These are phyloP conservation scores for Ligdia adustata DNA, from an alignment of 2,888 invertebrate species.

Conservation along the genomic window DNA sequence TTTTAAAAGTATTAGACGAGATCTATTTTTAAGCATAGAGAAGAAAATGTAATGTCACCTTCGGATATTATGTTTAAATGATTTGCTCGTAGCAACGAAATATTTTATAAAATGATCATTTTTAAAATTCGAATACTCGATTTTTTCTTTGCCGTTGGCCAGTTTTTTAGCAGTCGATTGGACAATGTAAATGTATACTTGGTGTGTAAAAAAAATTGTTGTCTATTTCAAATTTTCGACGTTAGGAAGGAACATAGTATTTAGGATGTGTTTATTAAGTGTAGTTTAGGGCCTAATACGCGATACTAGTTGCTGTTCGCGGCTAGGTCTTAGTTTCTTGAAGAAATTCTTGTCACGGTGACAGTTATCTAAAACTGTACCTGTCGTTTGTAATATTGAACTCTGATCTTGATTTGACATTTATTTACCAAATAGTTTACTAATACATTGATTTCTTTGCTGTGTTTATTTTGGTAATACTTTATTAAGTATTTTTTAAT, in stretches of 20 bases:
- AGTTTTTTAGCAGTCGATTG: slow-evolving; percentile 58
- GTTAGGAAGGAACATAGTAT: slow-evolving; percentile 52
- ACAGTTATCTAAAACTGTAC: slow-evolving; percentile 38
- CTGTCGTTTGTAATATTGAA: slow-evolving; percentile 24
- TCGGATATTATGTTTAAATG: slow-evolving; percentile 64
- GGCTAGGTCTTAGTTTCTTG: slow-evolving; percentile 40
- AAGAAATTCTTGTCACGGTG: slow-evolving; percentile 41
- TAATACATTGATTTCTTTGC: too few species aligned
- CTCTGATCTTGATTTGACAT: slow-evolving; percentile 32
- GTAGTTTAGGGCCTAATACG: slow-evolving; percentile 61
- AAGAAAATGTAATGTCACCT: slow-evolving; percentile 49
- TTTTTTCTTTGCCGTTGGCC: slow-evolving; percentile 56
- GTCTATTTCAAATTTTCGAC: slow-evolving; percentile 59
- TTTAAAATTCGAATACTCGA: slow-evolving; percentile 42
- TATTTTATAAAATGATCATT: slow-evolving; percentile 53
- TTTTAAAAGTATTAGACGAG: slow-evolving; percentile 70
- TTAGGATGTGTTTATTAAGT: slow-evolving; percentile 43
- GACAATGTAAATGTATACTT: slow-evolving; percentile 50
- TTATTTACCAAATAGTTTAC: background rate
- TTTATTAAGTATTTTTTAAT: background rate
- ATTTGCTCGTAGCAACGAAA: slow-evolving; percentile 79
- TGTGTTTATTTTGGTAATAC: too few species aligned
- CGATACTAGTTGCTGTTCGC: slow-evolving; percentile 20
- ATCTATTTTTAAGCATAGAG: slow-evolving; percentile 69
- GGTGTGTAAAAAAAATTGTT: slow-evolving; percentile 63